Conservation (phyloP, 2,797 vertebrate species). For the Peromyscus eremicus region DNA sequence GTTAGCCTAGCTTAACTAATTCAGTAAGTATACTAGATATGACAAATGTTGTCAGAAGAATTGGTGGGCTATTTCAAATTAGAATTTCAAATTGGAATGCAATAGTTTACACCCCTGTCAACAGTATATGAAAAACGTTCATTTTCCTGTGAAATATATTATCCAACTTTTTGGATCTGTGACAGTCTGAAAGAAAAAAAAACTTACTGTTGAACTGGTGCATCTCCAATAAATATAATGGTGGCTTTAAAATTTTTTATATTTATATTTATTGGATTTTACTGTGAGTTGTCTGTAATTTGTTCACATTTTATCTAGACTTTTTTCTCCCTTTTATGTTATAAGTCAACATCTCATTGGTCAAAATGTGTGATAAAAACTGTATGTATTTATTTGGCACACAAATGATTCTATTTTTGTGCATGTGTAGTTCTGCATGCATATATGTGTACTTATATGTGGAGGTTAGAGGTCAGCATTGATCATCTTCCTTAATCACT, state of each 20-base stretch:
- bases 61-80: background rate
- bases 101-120: background rate
- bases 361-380: background rate
- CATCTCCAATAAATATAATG: constrained; percentile 30
- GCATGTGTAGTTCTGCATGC: background rate
- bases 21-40: background rate
- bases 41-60: background rate
- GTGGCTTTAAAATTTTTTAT: background rate
- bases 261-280: background rate
- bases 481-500: background rate
- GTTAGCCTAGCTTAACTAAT: background rate
- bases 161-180: background rate
- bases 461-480: background rate
- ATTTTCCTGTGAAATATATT: background rate
- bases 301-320: background rate
- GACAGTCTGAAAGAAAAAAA: background rate
- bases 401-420: background rate
- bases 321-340: background rate
- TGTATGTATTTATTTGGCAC: constrained; percentile 5
- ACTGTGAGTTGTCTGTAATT: constrained; percentile 12
- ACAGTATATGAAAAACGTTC: background rate
- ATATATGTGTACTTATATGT: background rate
- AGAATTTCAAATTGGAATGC: constrained; percentile 2
- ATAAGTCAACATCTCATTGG: background rate
- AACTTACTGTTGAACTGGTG: constrained; percentile 16